Evolutionary conservation across 2,888 invertebrate genomes (phyloP), one percentile per base, ranked within the genome.

Genomic region (Phyllotreta cruciferae): DNA sequence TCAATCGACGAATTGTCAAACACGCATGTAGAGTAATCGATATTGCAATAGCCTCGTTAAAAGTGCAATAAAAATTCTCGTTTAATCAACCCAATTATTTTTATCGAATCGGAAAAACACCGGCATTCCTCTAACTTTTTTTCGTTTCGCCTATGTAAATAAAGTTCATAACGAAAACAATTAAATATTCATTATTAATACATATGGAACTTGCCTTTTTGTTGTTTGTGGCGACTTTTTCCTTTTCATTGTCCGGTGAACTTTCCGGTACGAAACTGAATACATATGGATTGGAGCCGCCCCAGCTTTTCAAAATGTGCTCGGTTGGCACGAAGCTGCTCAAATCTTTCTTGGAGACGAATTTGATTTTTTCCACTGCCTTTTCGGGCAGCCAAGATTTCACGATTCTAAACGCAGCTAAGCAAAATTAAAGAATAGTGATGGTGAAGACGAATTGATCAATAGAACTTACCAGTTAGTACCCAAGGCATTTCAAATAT

Each of bases 401-500:
- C 6, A 97, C 91, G 45, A 97, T 86, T 82, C 92, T 95, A 82
- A 96, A 96, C 0, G 93, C 93, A 68, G 96, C 94, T 91, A 75
- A 3, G 1, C 24, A 65, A 83, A 83, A 60, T 63, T 64, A 64
- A 57, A 24, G 1, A 24, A 24, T 4, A 24, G 24, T 24, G 24
- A 24, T 1, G 24, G 4, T 24, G 4, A 4, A 24, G 24, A 24
- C 4, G 24, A 1, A 24, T 4, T 24, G 1, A 24, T 24, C 4
- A 24, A 24, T 24, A 24, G 24, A 24, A 3, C 83, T 83, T 82
- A 91, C 91, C 90, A 75, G 90, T 94, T 64, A 97, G 81, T 0
- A 96, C 88, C 96, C 96, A 97, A 0, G 96, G 94, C 92, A 97
- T 93, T 78, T 97, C 95, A 79, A 86, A 94, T 57, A 97, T 90